Base-by-base conservation (phyloP, 2,113 vertebrate genomes). In the Albula goreensis region DNA sequence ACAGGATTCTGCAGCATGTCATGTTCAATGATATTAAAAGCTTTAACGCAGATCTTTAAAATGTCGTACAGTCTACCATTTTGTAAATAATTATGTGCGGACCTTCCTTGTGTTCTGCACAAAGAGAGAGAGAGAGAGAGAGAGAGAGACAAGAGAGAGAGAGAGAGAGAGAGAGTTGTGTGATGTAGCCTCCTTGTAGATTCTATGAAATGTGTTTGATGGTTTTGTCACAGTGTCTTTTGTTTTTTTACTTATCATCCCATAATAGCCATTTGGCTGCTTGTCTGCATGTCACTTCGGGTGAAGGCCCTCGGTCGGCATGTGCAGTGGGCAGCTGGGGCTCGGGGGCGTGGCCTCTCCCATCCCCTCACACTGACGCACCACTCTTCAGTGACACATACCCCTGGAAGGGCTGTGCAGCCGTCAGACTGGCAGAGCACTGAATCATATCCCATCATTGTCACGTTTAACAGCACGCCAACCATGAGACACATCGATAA, bases 401-500 rank as follows among this genome's bases (percentile, higher is more conserved):
- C 41, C 5, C 41, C 81, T 17, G 51, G 51, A 25, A 56, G 81
- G 52, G 48, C 19, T 81, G 19, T 51, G 17, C 51, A 17, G 50
- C 52, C 17, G 85, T 56, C 85, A 83, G 51, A 25, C 86, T 78
- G 85, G 84, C 80, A 85, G 82, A 48, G 79, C 48, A 48, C 82
- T 82, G 41, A 74, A 80, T 88, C 78, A 50, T 50, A 85, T 86
- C 56, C 70, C 84, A 77, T 86, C 74, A 87, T 11, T 78, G 19
- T 4, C 49, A 52, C 22, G 50, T 80, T 80, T 66, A 56, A 51
- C 86, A 83, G 49, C 81, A 49, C 85, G 25, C 31, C 31, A 41
- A 70, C 50, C 60, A 70, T 77, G 83, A 86, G 86, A 88, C 83
- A 86, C 89, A 83, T 89, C 82, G 84, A 88, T 86, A 80, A 83